Base-by-base conservation (phyloP, 2,113 vertebrate species). In the Hippocampus zosterae region DNA sequence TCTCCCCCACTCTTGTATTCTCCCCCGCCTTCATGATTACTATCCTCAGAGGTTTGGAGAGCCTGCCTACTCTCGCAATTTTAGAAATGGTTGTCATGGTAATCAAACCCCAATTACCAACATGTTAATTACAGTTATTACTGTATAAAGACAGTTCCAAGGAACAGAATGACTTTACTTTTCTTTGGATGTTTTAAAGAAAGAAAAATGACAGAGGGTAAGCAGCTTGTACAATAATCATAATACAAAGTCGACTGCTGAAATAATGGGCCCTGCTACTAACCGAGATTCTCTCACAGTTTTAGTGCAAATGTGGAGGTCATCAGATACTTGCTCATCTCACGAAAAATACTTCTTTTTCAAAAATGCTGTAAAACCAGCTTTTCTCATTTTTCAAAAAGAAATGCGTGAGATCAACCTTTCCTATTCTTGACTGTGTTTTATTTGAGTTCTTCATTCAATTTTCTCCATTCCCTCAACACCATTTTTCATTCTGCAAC, bases 91-190 rank as follows among this genome's bases (percentile, higher is more conserved):
- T 91, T 91, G 85, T 89, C 89, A 90, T 91, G 89, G 87, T 77
- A 70, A 91, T 85, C 78, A 68, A 80, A 85, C 84, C 82, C 88
- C 90, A 90, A 90, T 90, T 88, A 85, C 86, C 80, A 85, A 83
- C 89, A 88, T 88, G 86, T 83, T 90, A 90, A 91, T 90, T 89
- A 90, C 73, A 84, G 89, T 90, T 88, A 91, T 91, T 91, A 91
- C 80, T 66, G 75, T 85, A 82, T 76, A 73, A 86, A 79, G 81
- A 76, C 70, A 70, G 85, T 79, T 88, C 78, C 75, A 80, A 81
- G 81, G 73, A 83, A 71, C 67, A 76, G 81, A 67, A 78, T 48
- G 81, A 12, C 12, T 44, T 44, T 10, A 67, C 78, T 84, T 83
- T 78, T 78, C 80, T 78, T 80, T 65, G 78, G 57, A 73, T 67